Evolutionary conservation across 2,888 invertebrate species (phyloP), one percentile per base, ranked within the genome.

Genomic region (Phengaris alcon): DNA sequence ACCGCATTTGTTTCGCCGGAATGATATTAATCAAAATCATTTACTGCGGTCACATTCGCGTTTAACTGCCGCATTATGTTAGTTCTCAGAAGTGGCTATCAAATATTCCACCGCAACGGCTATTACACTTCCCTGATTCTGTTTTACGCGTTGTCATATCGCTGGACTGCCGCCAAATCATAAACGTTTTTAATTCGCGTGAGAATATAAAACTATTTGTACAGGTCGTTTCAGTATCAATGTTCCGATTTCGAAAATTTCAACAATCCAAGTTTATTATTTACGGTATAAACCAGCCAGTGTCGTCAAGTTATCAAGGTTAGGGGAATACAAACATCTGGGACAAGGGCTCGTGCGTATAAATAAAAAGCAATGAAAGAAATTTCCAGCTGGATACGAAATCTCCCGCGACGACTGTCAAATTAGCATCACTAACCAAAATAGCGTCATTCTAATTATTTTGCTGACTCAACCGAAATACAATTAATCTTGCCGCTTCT

Each of bases 401-500:
- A 89, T 92, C 92, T 91, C 93, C 93, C 93, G 91, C 93, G 91
- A 91, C 93, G 93, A 90, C 90, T 93, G 93, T 93, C 93, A 93
- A 92, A 93, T 93, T 93, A 93, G 90, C 91, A 92, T 91, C 92
- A 89, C 87, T 90, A 89, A 91, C 93, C 88, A 91, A 91, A 93
- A 93, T 93, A 93, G 92, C 93, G 90, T 91, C 90, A 93, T 93
- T 93, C 93, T 93, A 93, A 93, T 93, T 93, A 93, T 93, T 93
- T 93, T 93, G 93, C 93, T 93, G 93, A 93, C 90, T 93, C 93
- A 93, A 92, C 89, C 87, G 91, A 90, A 92, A 93, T 92, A 93
- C 93, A 93, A 93, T 93, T 92, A 93, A 93, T 93, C 93, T 93
- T 90, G 89, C 88, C 86, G 88, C 86, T 93, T 92, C 93, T 90